A percentile compares a stretch with the other conserved stretches of the same genome.
phyloP scores from a whole-genome alignment of 2,113 vertebrate species.

The Ophthalmotilapia sp. region DNA sequence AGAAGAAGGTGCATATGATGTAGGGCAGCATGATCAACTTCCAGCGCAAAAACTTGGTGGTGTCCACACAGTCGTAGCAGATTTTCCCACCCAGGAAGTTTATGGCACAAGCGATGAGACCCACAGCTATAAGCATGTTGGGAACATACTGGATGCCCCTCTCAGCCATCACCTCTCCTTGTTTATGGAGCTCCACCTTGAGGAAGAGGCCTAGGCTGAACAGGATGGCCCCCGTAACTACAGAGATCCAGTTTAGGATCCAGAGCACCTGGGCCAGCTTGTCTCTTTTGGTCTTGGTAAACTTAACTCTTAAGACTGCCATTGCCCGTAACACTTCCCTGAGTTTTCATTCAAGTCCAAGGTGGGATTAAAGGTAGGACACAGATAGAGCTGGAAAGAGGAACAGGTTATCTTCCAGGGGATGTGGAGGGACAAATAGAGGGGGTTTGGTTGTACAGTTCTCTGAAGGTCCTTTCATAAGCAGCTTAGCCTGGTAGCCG shows the following conservation, averaged over 20 bases:
- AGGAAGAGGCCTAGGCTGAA: slow-evolving; percentile 82
- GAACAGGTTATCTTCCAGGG: slow-evolving; percentile 27
- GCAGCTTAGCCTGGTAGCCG: slow-evolving; percentile 48
- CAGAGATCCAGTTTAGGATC: slow-evolving; percentile 87
- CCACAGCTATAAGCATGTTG: slow-evolving; percentile 81
- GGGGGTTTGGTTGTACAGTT: slow-evolving; percentile 1
- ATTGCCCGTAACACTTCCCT: slow-evolving; percentile 36
- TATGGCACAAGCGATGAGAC: slow-evolving; percentile 80
- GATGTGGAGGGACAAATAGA: background rate
- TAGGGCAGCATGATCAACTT: slow-evolving; percentile 84
- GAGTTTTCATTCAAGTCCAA: background rate
- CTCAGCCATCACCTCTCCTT: slow-evolving; percentile 77
- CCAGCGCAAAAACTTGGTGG: slow-evolving; percentile 80
- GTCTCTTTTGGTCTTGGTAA: slow-evolving; percentile 80
- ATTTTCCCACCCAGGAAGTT: slow-evolving; percentile 87
- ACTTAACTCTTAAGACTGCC: slow-evolving; percentile 82
- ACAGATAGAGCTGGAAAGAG: slow-evolving; percentile 15
- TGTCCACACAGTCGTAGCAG: slow-evolving; percentile 83
- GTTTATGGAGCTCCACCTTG: slow-evolving; percentile 82
- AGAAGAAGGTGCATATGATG: slow-evolving; percentile 81
- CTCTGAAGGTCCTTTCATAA: slow-evolving; percentile 47
- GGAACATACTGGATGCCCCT: slow-evolving; percentile 76
- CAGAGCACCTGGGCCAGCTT: slow-evolving; percentile 84
- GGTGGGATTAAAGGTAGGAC: slow-evolving; percentile 27
- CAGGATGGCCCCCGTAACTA: slow-evolving; percentile 76